Base-by-base conservation (phyloP, 2,797 vertebrate species). In the Todus mexicanus region DNA sequence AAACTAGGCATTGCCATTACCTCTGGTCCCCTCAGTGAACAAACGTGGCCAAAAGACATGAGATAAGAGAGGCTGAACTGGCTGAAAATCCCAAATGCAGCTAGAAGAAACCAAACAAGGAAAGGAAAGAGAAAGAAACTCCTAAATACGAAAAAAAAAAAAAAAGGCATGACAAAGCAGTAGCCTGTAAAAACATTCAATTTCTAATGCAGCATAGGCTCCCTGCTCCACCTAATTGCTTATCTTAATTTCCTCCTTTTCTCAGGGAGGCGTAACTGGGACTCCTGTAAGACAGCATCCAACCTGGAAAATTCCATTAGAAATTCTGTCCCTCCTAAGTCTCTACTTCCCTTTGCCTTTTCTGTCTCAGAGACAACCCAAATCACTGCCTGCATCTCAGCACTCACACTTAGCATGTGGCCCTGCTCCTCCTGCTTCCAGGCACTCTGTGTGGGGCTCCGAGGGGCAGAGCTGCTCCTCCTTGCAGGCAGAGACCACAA, bases 371-470 rank as follows among this genome's bases (percentile, higher is more conserved):
- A 63, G 18, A 33, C 23, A 86, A 42, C 31, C 42, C 37, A 38
- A 47, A 79, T 21, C 1, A 0, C 8, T 51, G 37, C 37, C 37
- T 10, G 10, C 40, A 57, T 21, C 35, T 48, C 3, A 1, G 21
- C 40, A 56, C 8, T 69, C 51, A n/a, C 35, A 11, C 15, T 64
- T 23, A 2, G 9, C 37, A 16, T 1, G 1, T 1, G 8, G 17
- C 14, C 13, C 31, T 61, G 53, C 10, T 16, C 29, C n/a, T 54
- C 45, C 51, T 11, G 21, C 38, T 80, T 14, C 33, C 25, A 3
- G 19, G 33, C 4, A 5, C 57, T 22, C 11, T 1, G 1, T 2
- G 15, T 4, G 10, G 35, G 37, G 40, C 42, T 33, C 1, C 0
- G 11, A 3, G 1, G 15, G 15, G 23, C 23, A 84, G 42, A 80